These are phyloP conservation scores for Sterna hirundo DNA, from an alignment of 2,113 vertebrate species.

Conservation along the genomic window DNA sequence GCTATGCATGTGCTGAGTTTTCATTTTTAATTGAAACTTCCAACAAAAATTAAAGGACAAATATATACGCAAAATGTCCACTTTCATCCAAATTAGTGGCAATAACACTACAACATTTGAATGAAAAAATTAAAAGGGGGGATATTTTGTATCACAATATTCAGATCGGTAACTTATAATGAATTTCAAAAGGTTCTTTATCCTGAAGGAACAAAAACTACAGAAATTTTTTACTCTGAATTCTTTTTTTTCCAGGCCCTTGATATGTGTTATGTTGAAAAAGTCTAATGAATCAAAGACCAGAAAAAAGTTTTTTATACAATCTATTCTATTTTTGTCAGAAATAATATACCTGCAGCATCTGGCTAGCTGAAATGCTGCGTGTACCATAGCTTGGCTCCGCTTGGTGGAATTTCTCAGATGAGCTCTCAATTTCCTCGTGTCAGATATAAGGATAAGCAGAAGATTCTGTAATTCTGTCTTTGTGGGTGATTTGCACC, in stretches of 20 bases:
- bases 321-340: neutral
- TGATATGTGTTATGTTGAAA: neutral
- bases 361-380: neutral
- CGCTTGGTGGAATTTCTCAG: neutral
- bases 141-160: neutral
- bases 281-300: neutral
- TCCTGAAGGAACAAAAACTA: neutral
- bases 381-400: neutral
- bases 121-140: neutral
- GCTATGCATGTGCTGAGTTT: neutral
- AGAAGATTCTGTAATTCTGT: neutral
- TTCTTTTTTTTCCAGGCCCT: neutral
- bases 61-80: neutral
- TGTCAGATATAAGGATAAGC: neutral
- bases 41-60: neutral
- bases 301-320: neutral
- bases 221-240: neutral
- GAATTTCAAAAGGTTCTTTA: neutral
- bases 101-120: neutral
- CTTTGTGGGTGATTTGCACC: neutral
- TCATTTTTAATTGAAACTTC: neutral
- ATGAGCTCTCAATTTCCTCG: neutral
- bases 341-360: neutral
- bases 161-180: neutral
- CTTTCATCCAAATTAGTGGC: neutral